Evolutionary conservation across 2,797 vertebrate species (phyloP), one percentile per base, ranked within the genome.

Genomic region (Centropyge bicolor): DNA sequence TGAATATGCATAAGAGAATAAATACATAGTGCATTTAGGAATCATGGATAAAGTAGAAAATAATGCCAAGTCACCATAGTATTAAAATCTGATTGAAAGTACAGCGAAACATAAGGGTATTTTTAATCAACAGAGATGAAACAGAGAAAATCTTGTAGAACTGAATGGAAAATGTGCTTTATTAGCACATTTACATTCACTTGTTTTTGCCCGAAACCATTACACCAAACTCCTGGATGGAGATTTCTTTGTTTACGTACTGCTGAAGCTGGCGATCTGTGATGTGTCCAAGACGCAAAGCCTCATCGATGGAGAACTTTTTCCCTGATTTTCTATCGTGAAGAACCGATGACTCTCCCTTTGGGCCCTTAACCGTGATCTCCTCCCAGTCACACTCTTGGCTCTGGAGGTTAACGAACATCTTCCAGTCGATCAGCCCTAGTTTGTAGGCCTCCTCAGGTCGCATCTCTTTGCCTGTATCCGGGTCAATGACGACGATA

Each of bases 321-420:
- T 95, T 95, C 6, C 98, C 98, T 0, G 98, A 99, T 86, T 99
- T 99, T 55, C 98, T 96, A 93, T 99, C 98, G 0, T 97, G 96
- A 74, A 99, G 98, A 74, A 99, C 96, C 0, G 97, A 98, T 0
- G 98, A 99, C 75, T 98, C 97, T 10, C 98, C 97, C 0, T 71
- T 95, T 16, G 98, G 98, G 40, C 97, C 97, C 82, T 98, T 99
- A 55, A 99, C 93, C 0, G 97, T 93, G 82, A 98, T 97, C 92
- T 99, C 98, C 88, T 99, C 98, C 98, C 98, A 99, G 90, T 99
- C 98, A 0, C 98, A 99, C 88, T 99, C 98, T 87, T 99, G 98
- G 84, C 96, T 96, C 87, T 98, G 96, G 86, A 99, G 95, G 85
- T 98, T 99, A 87, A 98, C 97, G 8, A 97, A 99, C 95, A 99